These are phyloP conservation scores for Pachydiplax longipennis DNA, from an alignment of 2,888 invertebrate genomes.

Conservation along the genomic window DNA sequence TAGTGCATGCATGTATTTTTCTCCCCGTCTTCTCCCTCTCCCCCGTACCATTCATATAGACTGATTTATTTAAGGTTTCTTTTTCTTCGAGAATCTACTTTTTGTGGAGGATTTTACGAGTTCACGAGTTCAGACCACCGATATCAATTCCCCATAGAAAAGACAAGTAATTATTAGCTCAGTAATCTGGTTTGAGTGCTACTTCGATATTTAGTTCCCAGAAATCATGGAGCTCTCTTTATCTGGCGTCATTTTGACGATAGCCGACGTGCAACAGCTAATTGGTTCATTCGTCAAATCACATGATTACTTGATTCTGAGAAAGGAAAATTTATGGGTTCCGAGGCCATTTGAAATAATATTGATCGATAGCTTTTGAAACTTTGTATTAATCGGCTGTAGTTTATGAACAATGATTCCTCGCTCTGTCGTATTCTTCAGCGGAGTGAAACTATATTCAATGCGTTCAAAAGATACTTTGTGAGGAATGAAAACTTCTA, in stretches of 20 bases:
- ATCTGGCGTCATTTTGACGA: not conserved
- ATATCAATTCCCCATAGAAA: not conserved
- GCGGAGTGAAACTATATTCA: no score
- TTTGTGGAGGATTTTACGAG: constrained; percentile 18
- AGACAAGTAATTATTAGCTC: not conserved
- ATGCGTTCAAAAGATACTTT: no score
- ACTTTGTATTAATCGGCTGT: not conserved
- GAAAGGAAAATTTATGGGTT: not conserved
- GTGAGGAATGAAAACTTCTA: no score
- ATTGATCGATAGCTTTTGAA: not conserved
- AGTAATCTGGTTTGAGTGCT: not conserved
- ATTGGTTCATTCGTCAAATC: not conserved
- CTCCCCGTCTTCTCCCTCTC: not conserved
- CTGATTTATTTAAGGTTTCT: not conserved
- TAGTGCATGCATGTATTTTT: constrained; percentile 16
- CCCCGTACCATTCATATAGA: not conserved
- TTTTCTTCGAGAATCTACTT: not conserved
- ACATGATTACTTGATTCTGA: not conserved
- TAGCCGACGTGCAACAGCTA: not conserved
- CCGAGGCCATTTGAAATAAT: not conserved
- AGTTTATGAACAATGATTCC: not conserved
- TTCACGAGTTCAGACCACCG: constrained; percentile 1
- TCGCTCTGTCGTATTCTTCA: no score
- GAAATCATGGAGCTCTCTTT: not conserved
- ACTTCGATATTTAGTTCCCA: not conserved